phyloP scores from a whole-genome alignment of 2,113 vertebrate genomes.

The Bettongia penicillata region DNA sequence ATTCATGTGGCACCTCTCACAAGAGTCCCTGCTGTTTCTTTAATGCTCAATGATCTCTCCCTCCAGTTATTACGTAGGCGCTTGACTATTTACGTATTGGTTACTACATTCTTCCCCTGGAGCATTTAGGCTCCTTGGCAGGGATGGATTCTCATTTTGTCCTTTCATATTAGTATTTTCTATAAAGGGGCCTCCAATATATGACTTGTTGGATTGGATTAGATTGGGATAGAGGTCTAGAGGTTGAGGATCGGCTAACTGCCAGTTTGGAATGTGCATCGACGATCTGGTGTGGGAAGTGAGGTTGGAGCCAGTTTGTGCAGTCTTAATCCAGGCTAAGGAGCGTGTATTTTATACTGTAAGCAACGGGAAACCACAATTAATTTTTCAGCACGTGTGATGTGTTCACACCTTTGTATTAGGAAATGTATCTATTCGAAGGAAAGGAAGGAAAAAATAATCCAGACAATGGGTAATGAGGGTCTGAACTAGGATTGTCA shows the following conservation, averaged over 20 bases:
- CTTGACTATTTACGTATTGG: background rate
- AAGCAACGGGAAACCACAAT: background rate
- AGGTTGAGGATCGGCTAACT: background rate
- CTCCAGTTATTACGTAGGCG: background rate
- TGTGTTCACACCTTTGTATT: background rate
- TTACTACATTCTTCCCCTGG: background rate
- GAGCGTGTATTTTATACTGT: background rate
- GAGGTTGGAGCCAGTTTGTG: background rate
- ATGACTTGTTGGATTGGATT: background rate
- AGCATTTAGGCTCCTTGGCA: background rate
- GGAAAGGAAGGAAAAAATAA: background rate
- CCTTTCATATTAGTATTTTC: background rate
- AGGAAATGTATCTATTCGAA: no score
- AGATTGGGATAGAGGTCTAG: background rate
- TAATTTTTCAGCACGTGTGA: background rate
- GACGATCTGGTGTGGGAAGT: background rate
- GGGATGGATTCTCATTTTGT: background rate
- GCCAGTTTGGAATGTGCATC: background rate
- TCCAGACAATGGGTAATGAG: background rate
- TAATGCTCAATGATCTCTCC: background rate
- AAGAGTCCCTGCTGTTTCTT: background rate
- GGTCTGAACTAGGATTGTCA: background rate
- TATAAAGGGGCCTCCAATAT: background rate
- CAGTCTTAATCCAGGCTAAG: background rate
- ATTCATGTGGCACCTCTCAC: background rate